Evolutionary conservation across 2,113 vertebrate species (phyloP).

Genomic region (Xiphophorus couchianus): DNA sequence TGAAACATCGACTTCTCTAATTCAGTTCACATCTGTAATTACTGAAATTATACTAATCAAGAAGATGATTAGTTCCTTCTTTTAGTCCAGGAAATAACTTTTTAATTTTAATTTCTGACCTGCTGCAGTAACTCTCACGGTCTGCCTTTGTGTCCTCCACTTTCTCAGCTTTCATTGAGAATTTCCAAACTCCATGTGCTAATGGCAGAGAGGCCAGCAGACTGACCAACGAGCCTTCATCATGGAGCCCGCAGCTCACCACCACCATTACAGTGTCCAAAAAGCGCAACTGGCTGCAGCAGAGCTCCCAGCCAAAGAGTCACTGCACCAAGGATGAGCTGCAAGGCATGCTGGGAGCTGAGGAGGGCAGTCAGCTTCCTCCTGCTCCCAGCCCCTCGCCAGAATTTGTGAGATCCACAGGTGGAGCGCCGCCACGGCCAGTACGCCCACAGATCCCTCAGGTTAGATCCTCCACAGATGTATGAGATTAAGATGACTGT

Average conservation of each 20-base stretch:
- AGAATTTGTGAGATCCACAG: conserved; percentile 57
- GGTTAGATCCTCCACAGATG: conserved; percentile 26
- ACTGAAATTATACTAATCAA: conserved; percentile 12
- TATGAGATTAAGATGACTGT: not conserved
- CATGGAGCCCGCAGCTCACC: conserved; percentile 78
- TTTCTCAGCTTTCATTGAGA: conserved; percentile 87
- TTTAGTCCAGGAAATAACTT: not conserved
- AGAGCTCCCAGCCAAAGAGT: conserved; percentile 81
- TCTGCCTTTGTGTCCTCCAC: conserved; percentile 5
- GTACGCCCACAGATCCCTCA: conserved; percentile 51
- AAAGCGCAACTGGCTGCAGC: conserved; percentile 97
- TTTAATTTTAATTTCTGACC: not conserved
- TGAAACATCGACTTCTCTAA: conserved; percentile 2
- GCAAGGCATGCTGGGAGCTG: conserved; percentile 66
- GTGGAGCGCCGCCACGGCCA: conserved; percentile 19
- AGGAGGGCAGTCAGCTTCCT: conserved; percentile 51
- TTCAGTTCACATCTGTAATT: conserved; percentile 11
- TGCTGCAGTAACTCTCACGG: conserved; percentile 3
- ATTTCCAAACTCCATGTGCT: conserved; percentile 81
- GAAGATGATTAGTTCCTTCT: conserved; percentile 14
- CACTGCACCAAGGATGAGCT: conserved; percentile 74
- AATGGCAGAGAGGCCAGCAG: conserved; percentile 76
- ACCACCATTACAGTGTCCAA: conserved; percentile 97
- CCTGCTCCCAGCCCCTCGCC: conserved; percentile 67
- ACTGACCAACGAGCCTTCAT: conserved; percentile 57